phyloP scores from a whole-genome alignment of 2,797 vertebrate species.

The Poecilia gillii region DNA sequence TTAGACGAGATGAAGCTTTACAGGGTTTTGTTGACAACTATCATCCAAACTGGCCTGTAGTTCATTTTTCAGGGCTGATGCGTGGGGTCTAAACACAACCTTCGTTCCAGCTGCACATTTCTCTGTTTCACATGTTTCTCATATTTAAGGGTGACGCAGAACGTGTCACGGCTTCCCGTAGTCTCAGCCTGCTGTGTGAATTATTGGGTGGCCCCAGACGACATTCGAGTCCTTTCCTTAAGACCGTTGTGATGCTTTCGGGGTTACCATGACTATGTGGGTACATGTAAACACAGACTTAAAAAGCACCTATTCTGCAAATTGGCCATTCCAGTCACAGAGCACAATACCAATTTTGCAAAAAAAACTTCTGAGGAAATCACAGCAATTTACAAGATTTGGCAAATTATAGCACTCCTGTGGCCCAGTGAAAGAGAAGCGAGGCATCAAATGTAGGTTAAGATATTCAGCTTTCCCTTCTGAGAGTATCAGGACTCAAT shows the following conservation, averaged over 20 bases:
- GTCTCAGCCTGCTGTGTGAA: constrained; percentile 22
- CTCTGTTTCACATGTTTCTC: constrained; percentile 47
- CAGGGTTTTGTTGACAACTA: constrained; percentile 59
- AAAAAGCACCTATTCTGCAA: constrained; percentile 65
- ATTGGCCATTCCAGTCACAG: constrained; percentile 66
- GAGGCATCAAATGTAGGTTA: constrained; percentile 31
- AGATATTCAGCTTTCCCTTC: constrained; percentile 13
- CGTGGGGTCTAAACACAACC: constrained; percentile 8
- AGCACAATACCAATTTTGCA: constrained; percentile 56
- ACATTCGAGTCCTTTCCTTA: constrained; percentile 35
- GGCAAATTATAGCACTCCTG: constrained; percentile 41
- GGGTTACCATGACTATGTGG: constrained; percentile 64
- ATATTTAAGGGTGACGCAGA: constrained; percentile 29
- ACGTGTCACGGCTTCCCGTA: constrained; percentile 29
- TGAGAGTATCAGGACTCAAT: neutral
- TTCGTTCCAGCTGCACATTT: constrained; percentile 43
- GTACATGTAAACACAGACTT: constrained; percentile 74
- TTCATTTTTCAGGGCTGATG: constrained; percentile 43
- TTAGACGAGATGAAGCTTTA: constrained; percentile 46
- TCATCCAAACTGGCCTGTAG: constrained; percentile 33
- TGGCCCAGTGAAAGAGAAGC: constrained; percentile 29
- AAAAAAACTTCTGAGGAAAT: constrained; percentile 59
- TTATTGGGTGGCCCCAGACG: constrained; percentile 54
- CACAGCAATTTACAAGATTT: constrained; percentile 58
- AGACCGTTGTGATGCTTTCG: constrained; percentile 49